phyloP scores from a whole-genome alignment of 2,113 vertebrate genomes.

The Oenanthe melanoleuca region DNA sequence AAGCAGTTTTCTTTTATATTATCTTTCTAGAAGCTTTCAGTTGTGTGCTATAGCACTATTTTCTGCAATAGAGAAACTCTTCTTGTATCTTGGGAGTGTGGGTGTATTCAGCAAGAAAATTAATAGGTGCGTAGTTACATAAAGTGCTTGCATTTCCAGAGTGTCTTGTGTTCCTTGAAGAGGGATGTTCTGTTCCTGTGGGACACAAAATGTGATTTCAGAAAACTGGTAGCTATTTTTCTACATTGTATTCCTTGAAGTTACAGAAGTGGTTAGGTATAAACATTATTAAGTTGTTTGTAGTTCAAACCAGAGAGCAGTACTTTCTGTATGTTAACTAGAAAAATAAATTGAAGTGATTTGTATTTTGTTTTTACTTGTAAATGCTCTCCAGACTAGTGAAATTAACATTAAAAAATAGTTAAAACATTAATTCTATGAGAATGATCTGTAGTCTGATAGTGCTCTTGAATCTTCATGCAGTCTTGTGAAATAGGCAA shows the following conservation, averaged over 20 bases:
- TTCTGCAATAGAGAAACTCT: not conserved
- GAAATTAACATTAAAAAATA: slow-evolving; percentile 4
- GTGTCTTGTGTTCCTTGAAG: not conserved
- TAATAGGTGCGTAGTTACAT: not conserved
- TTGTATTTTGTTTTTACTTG: not conserved
- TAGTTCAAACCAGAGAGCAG: not conserved
- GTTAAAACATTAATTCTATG: not conserved
- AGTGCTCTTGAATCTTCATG: slow-evolving; percentile 1
- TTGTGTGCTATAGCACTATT: not conserved
- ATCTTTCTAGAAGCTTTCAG: not conserved
- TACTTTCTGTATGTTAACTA: not conserved
- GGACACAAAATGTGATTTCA: not conserved
- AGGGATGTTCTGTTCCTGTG: not conserved
- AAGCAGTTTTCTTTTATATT: not conserved
- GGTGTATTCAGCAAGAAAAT: not conserved
- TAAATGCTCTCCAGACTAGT: not conserved
- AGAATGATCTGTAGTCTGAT: slow-evolving; percentile 22
- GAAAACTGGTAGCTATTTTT: not conserved
- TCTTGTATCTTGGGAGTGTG: not conserved
- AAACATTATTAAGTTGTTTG: not conserved
- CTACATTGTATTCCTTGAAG: not conserved
- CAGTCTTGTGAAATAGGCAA: slow-evolving; percentile 41
- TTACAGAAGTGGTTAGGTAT: not conserved
- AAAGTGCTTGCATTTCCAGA: slow-evolving; percentile 8
- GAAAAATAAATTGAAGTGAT: not conserved